These are phyloP conservation scores for Darevskia mixta DNA, from an alignment of 2,797 vertebrate species.

Conservation along the genomic window DNA sequence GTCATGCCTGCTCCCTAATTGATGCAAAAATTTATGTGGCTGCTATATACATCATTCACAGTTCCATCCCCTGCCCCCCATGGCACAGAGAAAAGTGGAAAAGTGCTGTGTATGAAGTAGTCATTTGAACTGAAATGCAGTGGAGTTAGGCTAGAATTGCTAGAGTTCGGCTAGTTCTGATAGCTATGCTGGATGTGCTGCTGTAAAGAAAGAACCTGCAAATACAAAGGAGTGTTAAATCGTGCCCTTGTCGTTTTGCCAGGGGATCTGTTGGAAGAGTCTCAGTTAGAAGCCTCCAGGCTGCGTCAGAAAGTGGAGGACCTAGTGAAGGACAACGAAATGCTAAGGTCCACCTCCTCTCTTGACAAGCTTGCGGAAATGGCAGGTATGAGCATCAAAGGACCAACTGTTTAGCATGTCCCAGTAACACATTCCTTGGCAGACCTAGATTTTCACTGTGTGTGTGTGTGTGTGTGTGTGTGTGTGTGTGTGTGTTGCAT, in stretches of 20 bases:
- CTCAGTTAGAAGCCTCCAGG: constrained; percentile 91
- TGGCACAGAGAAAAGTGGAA: too few relatives aligned
- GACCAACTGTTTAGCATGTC: not conserved
- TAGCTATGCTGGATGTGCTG: not conserved
- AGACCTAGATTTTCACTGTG: not conserved
- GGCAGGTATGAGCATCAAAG: constrained; percentile 77
- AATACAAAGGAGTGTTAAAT: not conserved
- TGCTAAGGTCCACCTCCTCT: constrained; percentile 78
- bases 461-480: too few relatives aligned
- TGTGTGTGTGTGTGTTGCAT: not conserved
- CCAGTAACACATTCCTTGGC: not conserved
- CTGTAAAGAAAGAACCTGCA: not conserved
- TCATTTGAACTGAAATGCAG: not conserved
- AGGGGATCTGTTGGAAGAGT: constrained; percentile 96
- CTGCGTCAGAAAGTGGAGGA: constrained; percentile 95
- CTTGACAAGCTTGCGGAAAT: constrained; percentile 79
- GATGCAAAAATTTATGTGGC: not conserved
- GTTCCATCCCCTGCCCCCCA: too few relatives aligned
- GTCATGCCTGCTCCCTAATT: not conserved
- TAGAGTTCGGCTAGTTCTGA: not conserved
- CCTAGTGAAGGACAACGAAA: constrained; percentile 92
- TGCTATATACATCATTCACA: not conserved
- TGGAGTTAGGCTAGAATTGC: not conserved
- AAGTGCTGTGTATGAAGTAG: not conserved
- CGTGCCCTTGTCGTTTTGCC: constrained; percentile 31